Percentiles rank a stretch among this genome's conserved stretches.
These are phyloP conservation scores for Acrobasis consociella DNA, from an alignment of 2,888 invertebrate genomes.

Conservation along the genomic window DNA sequence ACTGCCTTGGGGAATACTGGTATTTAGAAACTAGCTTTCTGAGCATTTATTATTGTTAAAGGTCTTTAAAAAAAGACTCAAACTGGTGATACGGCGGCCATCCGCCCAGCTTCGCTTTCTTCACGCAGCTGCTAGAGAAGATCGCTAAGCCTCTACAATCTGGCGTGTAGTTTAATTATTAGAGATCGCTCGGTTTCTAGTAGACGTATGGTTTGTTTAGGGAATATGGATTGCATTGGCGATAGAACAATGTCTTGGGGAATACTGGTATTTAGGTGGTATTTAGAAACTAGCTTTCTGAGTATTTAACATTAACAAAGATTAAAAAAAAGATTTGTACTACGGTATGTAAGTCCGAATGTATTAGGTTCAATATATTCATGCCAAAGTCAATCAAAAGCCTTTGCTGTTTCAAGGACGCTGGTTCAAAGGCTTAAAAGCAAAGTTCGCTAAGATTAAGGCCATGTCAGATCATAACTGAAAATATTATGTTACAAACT, in stretches of 20 bases:
- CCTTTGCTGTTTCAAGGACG: no score
- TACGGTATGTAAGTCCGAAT: no score
- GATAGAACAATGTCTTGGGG: background rate
- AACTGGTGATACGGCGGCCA: no score
- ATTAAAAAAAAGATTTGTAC: no score
- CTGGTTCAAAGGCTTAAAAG: no score
- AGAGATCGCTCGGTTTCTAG: background rate
- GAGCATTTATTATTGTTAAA: background rate
- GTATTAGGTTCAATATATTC: no score
- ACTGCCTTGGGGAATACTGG: background rate
- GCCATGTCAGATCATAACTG: background rate
- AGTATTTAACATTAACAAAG: background rate
- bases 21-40: background rate
- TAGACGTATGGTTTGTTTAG: background rate
- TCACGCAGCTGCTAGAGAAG: slow-evolving; percentile 88
- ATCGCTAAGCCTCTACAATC: slow-evolving; percentile 86
- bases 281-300: background rate
- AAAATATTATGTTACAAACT: background rate
- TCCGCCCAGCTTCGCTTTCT: slow-evolving; percentile 91
- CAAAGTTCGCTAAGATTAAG: no score
- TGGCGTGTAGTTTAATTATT: slow-evolving; percentile 56
- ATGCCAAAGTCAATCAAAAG: no score
- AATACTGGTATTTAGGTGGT: no score
- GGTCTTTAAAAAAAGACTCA: background rate
- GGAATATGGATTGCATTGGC: background rate